phyloP scores from a whole-genome alignment of 2,888 invertebrate species.

The Caenorhabditis sp. region DNA sequence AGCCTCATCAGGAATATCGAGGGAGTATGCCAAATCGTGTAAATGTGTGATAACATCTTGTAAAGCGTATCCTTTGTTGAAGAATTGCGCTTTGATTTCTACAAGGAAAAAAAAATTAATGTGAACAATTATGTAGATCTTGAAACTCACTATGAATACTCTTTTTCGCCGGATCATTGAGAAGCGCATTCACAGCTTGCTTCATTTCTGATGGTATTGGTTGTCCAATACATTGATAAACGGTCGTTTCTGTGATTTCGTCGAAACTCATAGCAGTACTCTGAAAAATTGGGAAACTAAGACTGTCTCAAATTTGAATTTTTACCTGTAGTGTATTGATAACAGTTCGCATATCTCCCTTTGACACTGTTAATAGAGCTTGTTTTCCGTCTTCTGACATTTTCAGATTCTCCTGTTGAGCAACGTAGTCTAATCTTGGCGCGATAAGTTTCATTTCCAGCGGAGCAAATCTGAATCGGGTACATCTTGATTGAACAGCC shows the following conservation, averaged over 20 bases:
- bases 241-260: conserved; percentile 86
- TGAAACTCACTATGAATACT: conserved; percentile 54
- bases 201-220: conserved; percentile 88
- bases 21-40: conserved; percentile 79
- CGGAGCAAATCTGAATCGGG: conserved; percentile 68
- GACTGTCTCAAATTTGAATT: too few species aligned
- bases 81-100: conserved; percentile 80
- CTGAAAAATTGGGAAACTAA: conserved; percentile 59
- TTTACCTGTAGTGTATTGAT: conserved; percentile 82
- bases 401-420: conserved; percentile 39
- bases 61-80: conserved; percentile 88
- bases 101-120: conserved; percentile 62
- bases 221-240: conserved; percentile 95
- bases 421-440: conserved; percentile 85
- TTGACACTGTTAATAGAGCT: conserved; percentile 86
- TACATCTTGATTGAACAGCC: conserved; percentile 84
- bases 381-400: conserved; percentile 84
- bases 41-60: conserved; percentile 91
- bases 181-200: conserved; percentile 84
- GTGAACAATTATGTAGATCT: not conserved
- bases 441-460: conserved; percentile 82
- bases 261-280: conserved; percentile 93
- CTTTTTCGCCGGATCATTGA: conserved; percentile 71
- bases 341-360: conserved; percentile 97
- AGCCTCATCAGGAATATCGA: conserved; percentile 52